A percentile compares a stretch with the other conserved stretches of the same genome.
Conservation (phyloP, 2,888 invertebrate genomes). For the Notodonta ziczac region DNA sequence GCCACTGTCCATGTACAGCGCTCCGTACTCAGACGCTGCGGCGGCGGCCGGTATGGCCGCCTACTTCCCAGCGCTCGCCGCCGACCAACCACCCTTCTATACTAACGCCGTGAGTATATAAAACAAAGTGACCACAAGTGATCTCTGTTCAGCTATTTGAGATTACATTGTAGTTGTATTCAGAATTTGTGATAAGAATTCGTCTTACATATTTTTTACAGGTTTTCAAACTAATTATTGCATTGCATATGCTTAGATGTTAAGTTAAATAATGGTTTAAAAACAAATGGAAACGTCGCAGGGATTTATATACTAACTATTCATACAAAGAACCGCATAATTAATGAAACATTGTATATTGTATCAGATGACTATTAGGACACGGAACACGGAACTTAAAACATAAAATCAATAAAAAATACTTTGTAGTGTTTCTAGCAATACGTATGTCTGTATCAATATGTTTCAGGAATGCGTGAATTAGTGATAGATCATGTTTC, state of each 20-base stretch:
- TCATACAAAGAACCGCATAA: no score
- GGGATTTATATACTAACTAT: no score
- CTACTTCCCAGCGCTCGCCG: conserved; percentile 93
- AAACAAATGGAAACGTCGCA: background rate
- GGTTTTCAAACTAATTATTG: background rate
- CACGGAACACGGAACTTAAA: no score
- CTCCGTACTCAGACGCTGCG: conserved; percentile 90
- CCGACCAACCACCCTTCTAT: conserved; percentile 94
- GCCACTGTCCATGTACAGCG: conserved; percentile 92
- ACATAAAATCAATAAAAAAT: no score
- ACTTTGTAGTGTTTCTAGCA: no score
- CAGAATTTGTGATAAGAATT: no score
- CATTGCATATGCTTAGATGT: no score
- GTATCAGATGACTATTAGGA: no score
- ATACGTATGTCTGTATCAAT: no score
- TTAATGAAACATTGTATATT: no score
- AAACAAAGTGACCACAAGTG: background rate
- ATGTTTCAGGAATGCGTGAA: no score
- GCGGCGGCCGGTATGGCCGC: conserved; percentile 92
- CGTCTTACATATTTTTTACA: background rate
- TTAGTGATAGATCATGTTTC: background rate
- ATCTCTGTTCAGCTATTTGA: background rate
- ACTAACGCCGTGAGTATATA: conserved; percentile 90
- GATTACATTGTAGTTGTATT: no score
- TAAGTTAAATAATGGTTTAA: background rate